phyloP scores from a whole-genome alignment of 2,888 invertebrate genomes.

The Drosophila maculinotata region DNA sequence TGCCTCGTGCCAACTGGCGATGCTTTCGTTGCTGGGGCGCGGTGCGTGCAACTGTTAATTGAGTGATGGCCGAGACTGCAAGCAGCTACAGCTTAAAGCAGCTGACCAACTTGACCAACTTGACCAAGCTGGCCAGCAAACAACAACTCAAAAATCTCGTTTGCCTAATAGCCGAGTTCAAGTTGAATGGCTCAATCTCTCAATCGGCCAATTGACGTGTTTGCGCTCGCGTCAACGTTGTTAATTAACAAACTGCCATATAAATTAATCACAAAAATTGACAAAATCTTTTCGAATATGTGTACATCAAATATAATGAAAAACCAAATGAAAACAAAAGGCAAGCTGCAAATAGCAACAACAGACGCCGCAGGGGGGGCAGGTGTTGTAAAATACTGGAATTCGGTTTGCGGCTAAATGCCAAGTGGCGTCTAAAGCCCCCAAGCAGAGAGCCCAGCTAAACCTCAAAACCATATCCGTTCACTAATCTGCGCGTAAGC shows the following conservation, averaged over 20 bases:
- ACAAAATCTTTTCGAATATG: conserved; percentile 32
- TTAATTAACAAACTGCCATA: conserved; percentile 68
- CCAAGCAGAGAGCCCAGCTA: no score
- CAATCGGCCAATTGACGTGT: conserved; percentile 63
- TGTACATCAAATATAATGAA: no score
- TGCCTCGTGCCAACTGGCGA: conserved; percentile 35
- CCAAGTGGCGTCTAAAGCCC: neutral
- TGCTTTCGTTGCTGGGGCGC: conserved; percentile 38
- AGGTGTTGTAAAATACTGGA: no score
- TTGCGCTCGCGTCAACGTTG: conserved; percentile 58
- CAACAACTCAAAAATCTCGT: conserved; percentile 70
- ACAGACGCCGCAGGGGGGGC: no score
- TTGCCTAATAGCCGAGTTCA: conserved; percentile 84
- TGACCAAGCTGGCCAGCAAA: conserved; percentile 26
- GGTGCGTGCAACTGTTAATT: conserved; percentile 71
- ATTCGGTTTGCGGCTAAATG: neutral
- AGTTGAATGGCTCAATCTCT: conserved; percentile 81
- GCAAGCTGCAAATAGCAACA: neutral
- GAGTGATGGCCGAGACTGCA: conserved; percentile 56
- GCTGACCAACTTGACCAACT: no score
- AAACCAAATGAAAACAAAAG: neutral
- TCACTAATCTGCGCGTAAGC: conserved; percentile 18
- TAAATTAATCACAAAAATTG: conserved; percentile 61
- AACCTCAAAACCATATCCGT: conserved; percentile 17
- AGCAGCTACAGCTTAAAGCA: conserved; percentile 23